A percentile compares a stretch with the other conserved stretches of the same genome.
phyloP scores from a whole-genome alignment of 2,113 vertebrate species.

The Parus major region DNA sequence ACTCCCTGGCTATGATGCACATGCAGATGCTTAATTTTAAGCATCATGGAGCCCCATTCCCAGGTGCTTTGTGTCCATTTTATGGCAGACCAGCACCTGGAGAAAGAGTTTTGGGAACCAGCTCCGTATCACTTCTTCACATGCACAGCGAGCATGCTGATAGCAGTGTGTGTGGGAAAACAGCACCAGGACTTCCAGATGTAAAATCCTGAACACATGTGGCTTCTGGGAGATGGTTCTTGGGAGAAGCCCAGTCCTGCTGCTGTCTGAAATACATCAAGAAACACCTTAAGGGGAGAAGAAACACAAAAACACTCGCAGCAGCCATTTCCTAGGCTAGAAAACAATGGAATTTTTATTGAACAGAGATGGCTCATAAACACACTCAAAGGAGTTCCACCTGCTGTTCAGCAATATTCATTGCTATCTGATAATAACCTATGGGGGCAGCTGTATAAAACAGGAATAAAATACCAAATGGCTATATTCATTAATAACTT shows the following conservation, averaged over 20 bases:
- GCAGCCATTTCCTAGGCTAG: slow-evolving; percentile 56
- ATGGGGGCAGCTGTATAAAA: slow-evolving; percentile 59
- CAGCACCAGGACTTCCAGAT: not conserved
- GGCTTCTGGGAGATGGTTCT: not conserved
- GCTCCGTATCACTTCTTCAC: not conserved
- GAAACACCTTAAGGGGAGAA: slow-evolving; percentile 4
- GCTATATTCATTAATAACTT: slow-evolving; percentile 58
- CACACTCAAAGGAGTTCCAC: slow-evolving; percentile 55
- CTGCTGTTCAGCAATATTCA: slow-evolving; percentile 64
- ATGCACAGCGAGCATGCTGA: not conserved
- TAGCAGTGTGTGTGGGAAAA: not conserved
- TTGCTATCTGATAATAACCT: slow-evolving; percentile 59
- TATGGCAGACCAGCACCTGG: not conserved
- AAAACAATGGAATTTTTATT: slow-evolving; percentile 67
- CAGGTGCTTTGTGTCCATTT: not conserved
- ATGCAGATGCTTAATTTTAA: not conserved
- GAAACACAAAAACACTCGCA: slow-evolving; percentile 29
- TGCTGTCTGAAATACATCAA: not conserved
- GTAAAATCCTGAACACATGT: not conserved
- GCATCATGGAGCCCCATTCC: not conserved
- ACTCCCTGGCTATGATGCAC: not conserved
- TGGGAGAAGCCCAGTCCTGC: not conserved
- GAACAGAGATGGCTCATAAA: slow-evolving; percentile 67
- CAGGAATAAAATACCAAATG: slow-evolving; percentile 67
- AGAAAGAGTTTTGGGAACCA: not conserved